phyloP scores from a whole-genome alignment of 2,797 vertebrate genomes.

The Notamacropus eugenii region DNA sequence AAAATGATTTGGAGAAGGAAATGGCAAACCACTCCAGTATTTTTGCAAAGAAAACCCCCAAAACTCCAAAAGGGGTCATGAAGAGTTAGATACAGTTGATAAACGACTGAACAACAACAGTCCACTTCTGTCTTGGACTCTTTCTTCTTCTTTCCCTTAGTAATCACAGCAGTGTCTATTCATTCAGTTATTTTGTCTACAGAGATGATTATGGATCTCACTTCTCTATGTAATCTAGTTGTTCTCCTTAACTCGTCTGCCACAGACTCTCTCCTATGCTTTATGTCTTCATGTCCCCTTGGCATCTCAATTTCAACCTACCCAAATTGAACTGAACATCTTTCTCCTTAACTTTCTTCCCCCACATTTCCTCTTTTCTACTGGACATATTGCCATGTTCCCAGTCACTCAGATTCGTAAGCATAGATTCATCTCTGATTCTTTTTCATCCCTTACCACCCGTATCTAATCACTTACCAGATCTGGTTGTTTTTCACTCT shows the following conservation, averaged over 20 bases:
- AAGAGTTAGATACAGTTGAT: neutral
- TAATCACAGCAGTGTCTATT: neutral
- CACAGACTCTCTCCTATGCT: neutral
- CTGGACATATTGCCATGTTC: neutral
- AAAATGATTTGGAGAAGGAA: neutral
- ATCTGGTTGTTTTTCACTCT: neutral
- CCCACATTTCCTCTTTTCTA: neutral
- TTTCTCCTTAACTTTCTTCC: neutral
- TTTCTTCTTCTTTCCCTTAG: neutral
- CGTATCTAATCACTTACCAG: neutral
- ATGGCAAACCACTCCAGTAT: neutral
- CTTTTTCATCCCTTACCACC: neutral
- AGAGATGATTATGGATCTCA: neutral
- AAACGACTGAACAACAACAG: neutral
- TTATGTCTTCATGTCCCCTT: neutral
- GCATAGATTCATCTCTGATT: neutral
- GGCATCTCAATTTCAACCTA: neutral
- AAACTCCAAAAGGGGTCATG: neutral
- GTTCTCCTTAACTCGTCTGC: neutral
- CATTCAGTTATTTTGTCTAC: neutral
- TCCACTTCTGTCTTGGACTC: neutral
- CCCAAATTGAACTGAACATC: neutral
- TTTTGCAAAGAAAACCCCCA: neutral
- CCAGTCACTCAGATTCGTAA: neutral
- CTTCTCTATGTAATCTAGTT: neutral